These are phyloP conservation scores for Pseudomyrmex flavicornis DNA, from an alignment of 1,140 invertebrate species.

Conservation along the genomic window DNA sequence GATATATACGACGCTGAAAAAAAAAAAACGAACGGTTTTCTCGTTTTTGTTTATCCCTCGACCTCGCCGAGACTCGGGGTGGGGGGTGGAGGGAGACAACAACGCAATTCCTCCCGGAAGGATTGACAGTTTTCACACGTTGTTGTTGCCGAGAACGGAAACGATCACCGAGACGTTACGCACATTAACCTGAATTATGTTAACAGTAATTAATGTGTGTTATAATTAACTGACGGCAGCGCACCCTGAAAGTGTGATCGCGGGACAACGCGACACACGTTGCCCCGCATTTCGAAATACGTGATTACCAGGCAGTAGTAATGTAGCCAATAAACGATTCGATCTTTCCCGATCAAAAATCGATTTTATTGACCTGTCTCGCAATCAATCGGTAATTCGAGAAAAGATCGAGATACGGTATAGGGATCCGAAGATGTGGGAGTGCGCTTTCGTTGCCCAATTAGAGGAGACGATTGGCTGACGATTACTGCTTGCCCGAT, in stretches of 20 bases:
- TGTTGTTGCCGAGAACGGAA: slow-evolving; percentile 15
- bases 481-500: slow-evolving; percentile 73
- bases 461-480: slow-evolving; percentile 52
- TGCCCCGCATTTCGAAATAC: slow-evolving; percentile 24
- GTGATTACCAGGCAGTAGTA: slow-evolving; percentile 47
- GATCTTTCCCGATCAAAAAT: slow-evolving; percentile 4
- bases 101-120: not conserved
- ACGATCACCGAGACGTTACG: slow-evolving; percentile 33
- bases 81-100: too few relatives aligned
- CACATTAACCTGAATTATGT: slow-evolving; percentile 22
- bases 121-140: slow-evolving; percentile 15
- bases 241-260: slow-evolving; percentile 16
- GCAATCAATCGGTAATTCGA: slow-evolving; percentile 44
- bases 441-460: slow-evolving; percentile 73
- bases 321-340: slow-evolving; percentile 14
- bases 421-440: slow-evolving; percentile 61
- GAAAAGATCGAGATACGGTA: slow-evolving; percentile 12
- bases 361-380: slow-evolving; percentile 29
- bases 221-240: slow-evolving; percentile 53
- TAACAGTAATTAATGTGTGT: slow-evolving; percentile 37
- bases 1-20: not conserved
- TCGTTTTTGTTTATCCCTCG: too few relatives aligned
- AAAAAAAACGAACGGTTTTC: too few relatives aligned
- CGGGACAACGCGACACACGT: not conserved
- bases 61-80: too few relatives aligned